A percentile compares a stretch with the other conserved stretches of the same genome.
Evolutionary conservation across 2,113 vertebrate species (phyloP).

Genomic region (Ailuropoda melanoleuca): DNA sequence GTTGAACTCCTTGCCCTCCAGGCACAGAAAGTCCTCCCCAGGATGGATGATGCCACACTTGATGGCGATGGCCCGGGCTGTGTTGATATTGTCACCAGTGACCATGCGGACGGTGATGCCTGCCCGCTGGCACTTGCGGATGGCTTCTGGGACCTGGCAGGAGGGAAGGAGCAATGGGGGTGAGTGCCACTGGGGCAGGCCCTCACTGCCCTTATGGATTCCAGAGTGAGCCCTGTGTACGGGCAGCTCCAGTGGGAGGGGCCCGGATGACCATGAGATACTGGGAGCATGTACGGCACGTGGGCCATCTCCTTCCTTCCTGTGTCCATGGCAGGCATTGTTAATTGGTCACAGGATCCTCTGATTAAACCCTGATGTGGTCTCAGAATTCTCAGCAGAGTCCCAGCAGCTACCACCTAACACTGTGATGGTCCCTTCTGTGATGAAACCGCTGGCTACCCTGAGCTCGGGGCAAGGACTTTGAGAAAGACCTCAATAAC

Average conservation of each 20-base stretch:
- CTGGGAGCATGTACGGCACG: accelerated
- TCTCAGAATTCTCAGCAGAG: background rate
- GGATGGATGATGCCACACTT: slow-evolving; percentile 99
- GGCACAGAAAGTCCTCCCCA: slow-evolving; percentile 97
- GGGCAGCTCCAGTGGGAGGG: background rate
- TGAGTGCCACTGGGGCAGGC: accelerated
- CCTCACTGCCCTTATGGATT: background rate
- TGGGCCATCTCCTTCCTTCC: background rate
- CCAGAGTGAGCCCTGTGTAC: background rate
- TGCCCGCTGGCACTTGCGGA: slow-evolving; percentile 95
- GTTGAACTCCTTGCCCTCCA: slow-evolving; percentile 99
- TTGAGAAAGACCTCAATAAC: background rate
- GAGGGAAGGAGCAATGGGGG: background rate
- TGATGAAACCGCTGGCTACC: background rate
- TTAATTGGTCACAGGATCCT: background rate
- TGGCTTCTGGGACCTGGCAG: slow-evolving; percentile 95
- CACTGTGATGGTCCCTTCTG: background rate
- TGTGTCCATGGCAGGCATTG: background rate
- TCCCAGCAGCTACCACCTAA: background rate
- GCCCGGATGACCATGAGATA: background rate
- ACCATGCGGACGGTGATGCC: slow-evolving; percentile 99
- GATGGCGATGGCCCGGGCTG: slow-evolving; percentile 97
- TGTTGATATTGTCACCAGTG: slow-evolving; percentile 99
- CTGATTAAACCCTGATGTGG: background rate
- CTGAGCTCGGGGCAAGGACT: background rate